Conservation (phyloP, 2,113 vertebrate genomes). For the Enhydra lutris region DNA sequence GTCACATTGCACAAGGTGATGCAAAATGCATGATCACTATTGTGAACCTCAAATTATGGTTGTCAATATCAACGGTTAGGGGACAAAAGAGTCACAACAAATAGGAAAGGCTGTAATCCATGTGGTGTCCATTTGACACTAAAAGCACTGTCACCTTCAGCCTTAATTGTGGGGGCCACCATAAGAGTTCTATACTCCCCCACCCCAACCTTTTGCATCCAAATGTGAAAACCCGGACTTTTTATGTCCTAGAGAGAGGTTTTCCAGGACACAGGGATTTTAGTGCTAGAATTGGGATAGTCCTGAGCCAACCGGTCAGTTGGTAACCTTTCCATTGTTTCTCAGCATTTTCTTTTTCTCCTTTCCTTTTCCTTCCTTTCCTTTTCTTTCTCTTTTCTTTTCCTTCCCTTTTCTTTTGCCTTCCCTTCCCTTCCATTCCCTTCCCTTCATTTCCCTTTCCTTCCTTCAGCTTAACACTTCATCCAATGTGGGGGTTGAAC, state of each 20-base stretch:
- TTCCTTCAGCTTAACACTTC: not conserved
- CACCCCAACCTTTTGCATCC: not conserved
- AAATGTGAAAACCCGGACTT: not conserved
- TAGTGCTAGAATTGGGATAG: not conserved
- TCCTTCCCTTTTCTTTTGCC: too few species aligned
- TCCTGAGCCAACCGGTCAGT: not conserved
- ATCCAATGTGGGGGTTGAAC: not conserved
- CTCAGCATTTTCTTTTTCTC: too few species aligned
- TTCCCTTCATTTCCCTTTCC: not conserved
- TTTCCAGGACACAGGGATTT: not conserved
- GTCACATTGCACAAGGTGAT: not conserved
- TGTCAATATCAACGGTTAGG: not conserved
- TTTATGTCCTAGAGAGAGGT: not conserved
- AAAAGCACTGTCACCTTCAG: not conserved
- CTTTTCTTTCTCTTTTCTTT: too few species aligned
- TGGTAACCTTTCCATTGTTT: not conserved
- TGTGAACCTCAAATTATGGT: not conserved
- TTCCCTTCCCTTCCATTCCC: accelerated
- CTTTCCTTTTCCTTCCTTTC: too few species aligned
- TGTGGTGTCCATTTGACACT: not conserved
- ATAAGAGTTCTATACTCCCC: not conserved
- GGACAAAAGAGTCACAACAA: not conserved
- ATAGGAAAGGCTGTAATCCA: not conserved
- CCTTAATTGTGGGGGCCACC: not conserved
- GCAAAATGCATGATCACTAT: not conserved